phyloP scores from a whole-genome alignment of 2,888 invertebrate genomes.

The Scelioninae gen. 1 region DNA sequence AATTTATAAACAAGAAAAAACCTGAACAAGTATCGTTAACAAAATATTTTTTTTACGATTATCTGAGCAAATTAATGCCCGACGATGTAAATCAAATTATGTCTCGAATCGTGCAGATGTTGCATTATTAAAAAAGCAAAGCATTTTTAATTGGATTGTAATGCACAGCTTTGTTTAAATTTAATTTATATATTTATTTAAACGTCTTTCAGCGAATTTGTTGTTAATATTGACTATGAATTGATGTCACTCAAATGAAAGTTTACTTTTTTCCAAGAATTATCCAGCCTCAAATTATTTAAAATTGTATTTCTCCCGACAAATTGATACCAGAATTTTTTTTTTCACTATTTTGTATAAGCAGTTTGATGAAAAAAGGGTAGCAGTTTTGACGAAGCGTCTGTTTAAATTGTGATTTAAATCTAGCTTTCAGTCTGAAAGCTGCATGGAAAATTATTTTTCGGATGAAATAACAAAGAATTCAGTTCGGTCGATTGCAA shows the following conservation, averaged over 20 bases:
- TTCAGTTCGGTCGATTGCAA: not conserved
- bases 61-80: not conserved
- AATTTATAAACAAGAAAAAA: slow-evolving; percentile 6
- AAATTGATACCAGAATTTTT: too few relatives aligned
- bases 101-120: not conserved
- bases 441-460: not conserved
- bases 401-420: not conserved
- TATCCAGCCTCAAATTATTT: too few relatives aligned
- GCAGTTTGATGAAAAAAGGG: too few relatives aligned
- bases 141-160: too few relatives aligned
- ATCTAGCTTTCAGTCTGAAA: not conserved
- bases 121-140: not conserved
- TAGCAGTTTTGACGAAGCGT: too few relatives aligned
- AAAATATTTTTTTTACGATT: slow-evolving; percentile 5
- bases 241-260: too few relatives aligned
- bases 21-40: slow-evolving; percentile 1
- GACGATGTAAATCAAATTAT: slow-evolving; percentile 10
- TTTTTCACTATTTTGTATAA: too few relatives aligned
- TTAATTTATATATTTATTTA: not conserved
- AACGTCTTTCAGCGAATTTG: not conserved
- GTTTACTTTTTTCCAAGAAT: too few relatives aligned
- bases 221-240: too few relatives aligned
- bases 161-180: not conserved
- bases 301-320: too few relatives aligned
- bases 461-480: not conserved